Base-by-base conservation (phyloP, 1,140 invertebrate genomes). In the Gryllus bimaculatus region DNA sequence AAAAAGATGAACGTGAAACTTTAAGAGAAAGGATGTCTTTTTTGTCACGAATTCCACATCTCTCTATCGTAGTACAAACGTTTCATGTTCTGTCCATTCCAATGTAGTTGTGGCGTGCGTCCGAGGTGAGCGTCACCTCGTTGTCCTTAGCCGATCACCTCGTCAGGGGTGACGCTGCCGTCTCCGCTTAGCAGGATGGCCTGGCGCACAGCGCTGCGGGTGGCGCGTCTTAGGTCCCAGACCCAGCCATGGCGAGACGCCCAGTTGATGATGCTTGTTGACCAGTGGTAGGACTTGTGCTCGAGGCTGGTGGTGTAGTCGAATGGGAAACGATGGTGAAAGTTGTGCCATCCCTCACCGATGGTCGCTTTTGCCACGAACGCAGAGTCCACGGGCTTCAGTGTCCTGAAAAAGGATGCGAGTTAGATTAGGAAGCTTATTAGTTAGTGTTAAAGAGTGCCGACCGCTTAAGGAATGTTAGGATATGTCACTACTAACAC, bases 311-410 rank as follows among this genome's bases (percentile, higher is more conserved):
- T 85, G 47, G 85, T 81, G 78, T 88, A 88, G 83, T 91, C 90
- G 77, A 86, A 86, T 0, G 90, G 90, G 83, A 91, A 91, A 3
- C 86, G 87, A 81, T 90, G 90, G 81, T 90, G 90, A 83, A 90
- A 92, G 83, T 91, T 90, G 82, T 90, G 89, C 82, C 87, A 89
- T 26, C 89, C 89, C 84, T 90, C 89, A 8, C 90, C 89, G 26
- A 86, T 81, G 7, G 89, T 86, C 48, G 86, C 82, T 12, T 88
- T 81, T 0, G 85, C 83, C 0, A 88, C 88, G 15, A 83, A 81
- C 0, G 83, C 26, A 81, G 89, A 89, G 82, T 90, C 86, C 8
- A 76, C 78, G 47, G 74, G 74, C 47, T 76, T 8, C 75, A 79
- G 26, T 21, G 48, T 5, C 2, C 78, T 79, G 74, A 0, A 75